Base-by-base conservation (phyloP, 2,113 vertebrate species). In the Motacilla tschutschensis region DNA sequence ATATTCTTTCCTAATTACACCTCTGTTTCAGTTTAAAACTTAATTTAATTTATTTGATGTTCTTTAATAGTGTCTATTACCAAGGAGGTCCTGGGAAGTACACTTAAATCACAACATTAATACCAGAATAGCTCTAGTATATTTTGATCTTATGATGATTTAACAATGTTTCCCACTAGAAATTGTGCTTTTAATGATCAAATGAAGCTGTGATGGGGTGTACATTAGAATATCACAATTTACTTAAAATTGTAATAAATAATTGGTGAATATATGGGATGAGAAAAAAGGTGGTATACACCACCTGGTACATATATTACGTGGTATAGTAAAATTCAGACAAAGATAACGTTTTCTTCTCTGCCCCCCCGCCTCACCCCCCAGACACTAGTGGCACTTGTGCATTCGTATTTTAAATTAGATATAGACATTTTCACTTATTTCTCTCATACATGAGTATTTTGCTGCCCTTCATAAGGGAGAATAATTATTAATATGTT, bases 311-410 rank as follows among this genome's bases (percentile, higher is more conserved):
- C 33, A 33, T 33, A 33, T 33, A 33, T 33, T 33, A 33, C 33
- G 33, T 33, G 33, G 33, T 33, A 33, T 33, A 33, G 33, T 33
- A 33, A 33, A 15, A 28, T n/a, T 70, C 48, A 43, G 31, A 43
- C 24, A 54, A 40, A 44, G 20, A 17, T 36, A 63, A 16, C 14
- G 15, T 21, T 70, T 55, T 54, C 31, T 71, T 55, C 31, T 58
- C 18, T 4, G 3, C 9, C 25, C 14, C 24, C 10, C 3, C 7
- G 17, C 24, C 40, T 55, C 35, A 7, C 2, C 6, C 21, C 5
- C 17, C 17, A 48, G 14, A 70, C 26, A 28, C 8, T 24, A 36
- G 8, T 36, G 12, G 9, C 35, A 43, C 15, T 64, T 64, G 5
- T 1, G 1, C 15, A 9, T 48, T 70, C 36, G 21, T 55, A 12